A percentile compares a stretch with the other conserved stretches of the same genome.
Evolutionary conservation across 2,797 vertebrate genomes (phyloP).

Genomic region (Micrastur ruficollis): DNA sequence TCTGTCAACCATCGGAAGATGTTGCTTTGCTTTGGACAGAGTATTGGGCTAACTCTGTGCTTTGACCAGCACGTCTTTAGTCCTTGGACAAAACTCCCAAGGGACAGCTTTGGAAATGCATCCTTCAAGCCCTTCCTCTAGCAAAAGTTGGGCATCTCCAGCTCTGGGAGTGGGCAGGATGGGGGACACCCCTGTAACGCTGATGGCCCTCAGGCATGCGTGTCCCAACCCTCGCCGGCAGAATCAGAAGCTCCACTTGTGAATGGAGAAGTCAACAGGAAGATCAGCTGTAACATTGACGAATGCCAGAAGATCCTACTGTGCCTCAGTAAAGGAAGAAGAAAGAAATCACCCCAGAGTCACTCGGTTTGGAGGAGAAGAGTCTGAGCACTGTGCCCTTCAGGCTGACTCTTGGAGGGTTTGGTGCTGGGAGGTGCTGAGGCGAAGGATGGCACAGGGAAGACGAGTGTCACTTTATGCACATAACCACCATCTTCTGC

Average conservation of each 20-base stretch:
- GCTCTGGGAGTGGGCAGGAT: neutral
- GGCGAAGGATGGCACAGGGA: neutral
- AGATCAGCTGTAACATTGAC: neutral
- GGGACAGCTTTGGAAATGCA: neutral
- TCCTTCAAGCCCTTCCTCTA: neutral
- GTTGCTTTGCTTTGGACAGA: neutral
- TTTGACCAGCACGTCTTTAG: neutral
- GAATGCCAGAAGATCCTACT: neutral
- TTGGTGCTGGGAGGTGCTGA: neutral
- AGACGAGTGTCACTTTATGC: neutral
- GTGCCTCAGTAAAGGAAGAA: neutral
- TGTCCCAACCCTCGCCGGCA: neutral
- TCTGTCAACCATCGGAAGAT: neutral
- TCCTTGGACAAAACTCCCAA: neutral
- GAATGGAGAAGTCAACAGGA: neutral
- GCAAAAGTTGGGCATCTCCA: neutral
- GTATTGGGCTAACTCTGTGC: neutral
- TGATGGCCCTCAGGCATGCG: accelerated
- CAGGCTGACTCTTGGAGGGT: neutral
- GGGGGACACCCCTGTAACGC: neutral
- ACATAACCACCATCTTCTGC: neutral
- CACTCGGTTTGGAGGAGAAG: neutral
- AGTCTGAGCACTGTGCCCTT: neutral
- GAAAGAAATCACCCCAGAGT: neutral
- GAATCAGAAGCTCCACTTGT: neutral